Evolutionary conservation across 2,888 invertebrate species (phyloP).

Genomic region (Trimorus sp.): DNA sequence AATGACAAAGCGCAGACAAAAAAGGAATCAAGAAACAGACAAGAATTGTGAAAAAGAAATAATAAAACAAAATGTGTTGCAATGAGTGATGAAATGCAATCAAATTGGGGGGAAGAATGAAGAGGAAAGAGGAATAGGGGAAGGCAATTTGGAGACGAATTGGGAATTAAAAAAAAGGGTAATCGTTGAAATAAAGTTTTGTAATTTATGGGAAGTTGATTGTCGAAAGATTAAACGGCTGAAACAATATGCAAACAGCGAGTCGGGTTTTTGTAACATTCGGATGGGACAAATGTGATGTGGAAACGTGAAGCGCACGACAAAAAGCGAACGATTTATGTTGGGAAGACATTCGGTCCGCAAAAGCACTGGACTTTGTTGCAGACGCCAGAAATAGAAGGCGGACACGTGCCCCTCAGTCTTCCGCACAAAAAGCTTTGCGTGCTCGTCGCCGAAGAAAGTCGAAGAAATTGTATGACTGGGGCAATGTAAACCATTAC

Average conservation of each 20-base stretch:
- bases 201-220: not conserved
- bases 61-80: too few species aligned
- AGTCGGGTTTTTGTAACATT: constrained; percentile 12
- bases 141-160: too few species aligned
- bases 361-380: constrained; percentile 72
- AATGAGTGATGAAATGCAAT: too few species aligned
- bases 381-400: constrained; percentile 77
- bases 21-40: too few species aligned
- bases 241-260: not conserved
- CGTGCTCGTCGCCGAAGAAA: constrained; percentile 44
- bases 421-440: constrained; percentile 55
- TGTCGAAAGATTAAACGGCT: not conserved
- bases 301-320: constrained; percentile 40
- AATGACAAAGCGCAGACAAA: too few species aligned
- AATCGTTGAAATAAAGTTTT: not conserved
- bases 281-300: constrained; percentile 32
- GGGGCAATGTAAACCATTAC: constrained; percentile 22
- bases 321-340: constrained; percentile 49
- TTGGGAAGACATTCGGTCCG: constrained; percentile 47
- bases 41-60: too few species aligned
- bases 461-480: constrained; percentile 46
- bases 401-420: constrained; percentile 67
- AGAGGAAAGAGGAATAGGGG: too few species aligned
- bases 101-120: too few species aligned
- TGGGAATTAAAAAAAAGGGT: too few species aligned